Conservation (phyloP, 1,140 invertebrate genomes). For the Wiebesia pumilae region DNA sequence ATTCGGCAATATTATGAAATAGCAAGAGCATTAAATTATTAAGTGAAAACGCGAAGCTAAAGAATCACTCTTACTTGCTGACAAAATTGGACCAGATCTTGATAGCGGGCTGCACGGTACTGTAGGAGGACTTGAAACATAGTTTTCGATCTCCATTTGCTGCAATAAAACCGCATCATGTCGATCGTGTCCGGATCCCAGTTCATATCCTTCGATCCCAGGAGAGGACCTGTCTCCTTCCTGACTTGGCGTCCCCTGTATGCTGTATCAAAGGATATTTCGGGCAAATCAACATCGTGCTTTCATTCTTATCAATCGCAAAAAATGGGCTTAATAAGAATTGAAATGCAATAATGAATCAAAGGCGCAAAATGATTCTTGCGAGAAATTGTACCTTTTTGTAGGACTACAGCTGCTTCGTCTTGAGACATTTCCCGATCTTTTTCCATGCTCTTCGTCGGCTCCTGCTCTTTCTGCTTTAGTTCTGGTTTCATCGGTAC, state of each 20-base stretch:
- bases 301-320: too few relatives aligned
- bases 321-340: too few relatives aligned
- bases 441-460: constrained; percentile 55
- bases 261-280: constrained; percentile 70
- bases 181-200: constrained; percentile 81
- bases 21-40: too few relatives aligned
- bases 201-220: constrained; percentile 79
- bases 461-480: constrained; percentile 55
- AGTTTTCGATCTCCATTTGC: constrained; percentile 86
- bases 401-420: constrained; percentile 82
- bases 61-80: constrained; percentile 80
- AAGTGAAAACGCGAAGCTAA: too few relatives aligned
- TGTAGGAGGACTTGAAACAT: constrained; percentile 88
- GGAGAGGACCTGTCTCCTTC: constrained; percentile 79
- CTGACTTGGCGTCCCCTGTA: constrained; percentile 82
- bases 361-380: not conserved
- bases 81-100: constrained; percentile 88
- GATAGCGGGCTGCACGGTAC: constrained; percentile 85
- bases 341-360: too few relatives aligned
- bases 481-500: constrained; percentile 59
- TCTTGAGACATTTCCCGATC: constrained; percentile 73
- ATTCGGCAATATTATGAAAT: too few relatives aligned
- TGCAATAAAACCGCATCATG: constrained; percentile 83
- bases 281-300: too few relatives aligned
- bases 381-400: constrained; percentile 77